Percentiles rank a stretch among this genome's conserved stretches.
Conservation (phyloP, 1,140 invertebrate genomes). For the Latrodectus geometricus region DNA sequence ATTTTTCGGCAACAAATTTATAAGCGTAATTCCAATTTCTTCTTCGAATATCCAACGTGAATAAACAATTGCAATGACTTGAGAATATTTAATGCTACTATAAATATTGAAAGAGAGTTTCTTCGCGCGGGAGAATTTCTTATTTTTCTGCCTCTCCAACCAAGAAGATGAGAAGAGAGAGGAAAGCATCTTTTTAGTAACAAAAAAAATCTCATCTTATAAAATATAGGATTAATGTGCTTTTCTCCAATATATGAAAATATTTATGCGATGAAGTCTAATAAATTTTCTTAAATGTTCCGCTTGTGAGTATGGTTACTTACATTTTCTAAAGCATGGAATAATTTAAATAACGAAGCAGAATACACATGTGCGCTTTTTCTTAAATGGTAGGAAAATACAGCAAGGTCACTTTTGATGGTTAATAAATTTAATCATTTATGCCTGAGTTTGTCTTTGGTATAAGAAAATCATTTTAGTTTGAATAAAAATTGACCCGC, state of each 20-base stretch:
- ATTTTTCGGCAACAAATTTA: slow-evolving; percentile 7
- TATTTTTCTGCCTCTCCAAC: slow-evolving; percentile 1
- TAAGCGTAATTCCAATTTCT: slow-evolving; percentile 13
- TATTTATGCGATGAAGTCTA: background rate
- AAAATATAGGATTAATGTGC: slow-evolving; percentile 1
- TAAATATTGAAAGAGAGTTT: slow-evolving; percentile 50
- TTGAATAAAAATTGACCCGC: no score
- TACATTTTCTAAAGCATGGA: no score
- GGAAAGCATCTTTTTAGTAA: background rate
- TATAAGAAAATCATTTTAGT: no score
- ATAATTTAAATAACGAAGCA: no score
- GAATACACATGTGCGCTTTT: no score
- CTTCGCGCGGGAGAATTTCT: background rate
- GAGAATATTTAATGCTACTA: slow-evolving; percentile 37
- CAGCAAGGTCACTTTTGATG: no score
- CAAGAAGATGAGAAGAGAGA: background rate
- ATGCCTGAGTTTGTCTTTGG: no score
- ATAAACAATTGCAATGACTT: slow-evolving; percentile 44
- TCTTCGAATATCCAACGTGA: background rate
- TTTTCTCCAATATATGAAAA: background rate
- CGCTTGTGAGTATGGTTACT: no score
- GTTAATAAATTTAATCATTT: no score
- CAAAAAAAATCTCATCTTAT: background rate
- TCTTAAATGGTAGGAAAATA: no score
- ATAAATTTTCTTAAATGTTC: no score